phyloP scores from a whole-genome alignment of 2,113 vertebrate genomes.

The Calypte anna region DNA sequence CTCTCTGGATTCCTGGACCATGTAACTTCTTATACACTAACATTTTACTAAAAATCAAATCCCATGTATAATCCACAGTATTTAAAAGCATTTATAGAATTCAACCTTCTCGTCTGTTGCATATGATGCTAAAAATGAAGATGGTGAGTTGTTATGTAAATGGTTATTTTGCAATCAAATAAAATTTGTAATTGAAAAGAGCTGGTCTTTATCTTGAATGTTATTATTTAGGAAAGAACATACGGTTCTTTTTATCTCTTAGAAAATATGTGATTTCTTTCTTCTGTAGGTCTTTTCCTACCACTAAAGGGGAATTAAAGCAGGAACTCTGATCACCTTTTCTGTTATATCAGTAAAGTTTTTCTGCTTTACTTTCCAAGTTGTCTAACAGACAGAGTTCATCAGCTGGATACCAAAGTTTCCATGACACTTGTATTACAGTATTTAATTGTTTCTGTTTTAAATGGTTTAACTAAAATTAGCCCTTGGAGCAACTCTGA shows the following conservation, averaged over 20 bases:
- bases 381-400: constrained; percentile 7
- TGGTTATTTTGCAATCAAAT: not conserved
- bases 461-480: constrained; percentile 8
- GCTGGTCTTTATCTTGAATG: not conserved
- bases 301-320: not conserved
- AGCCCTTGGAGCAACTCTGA: not conserved
- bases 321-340: constrained; percentile 16
- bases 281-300: not conserved
- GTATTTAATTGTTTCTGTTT: constrained; percentile 15
- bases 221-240: not conserved
- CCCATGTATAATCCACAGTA: not conserved
- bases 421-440: not conserved
- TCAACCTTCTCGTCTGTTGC: not conserved
- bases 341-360: constrained; percentile 25
- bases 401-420: not conserved
- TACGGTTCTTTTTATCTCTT: not conserved
- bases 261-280: not conserved
- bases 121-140: not conserved
- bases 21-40: not conserved
- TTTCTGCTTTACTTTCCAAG: constrained; percentile 25
- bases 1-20: not conserved
- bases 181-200: not conserved
- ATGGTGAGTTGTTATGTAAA: not conserved
- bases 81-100: not conserved
- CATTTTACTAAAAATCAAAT: not conserved